Base-by-base conservation (phyloP, 2,888 invertebrate species). In the Macropis europaea region DNA sequence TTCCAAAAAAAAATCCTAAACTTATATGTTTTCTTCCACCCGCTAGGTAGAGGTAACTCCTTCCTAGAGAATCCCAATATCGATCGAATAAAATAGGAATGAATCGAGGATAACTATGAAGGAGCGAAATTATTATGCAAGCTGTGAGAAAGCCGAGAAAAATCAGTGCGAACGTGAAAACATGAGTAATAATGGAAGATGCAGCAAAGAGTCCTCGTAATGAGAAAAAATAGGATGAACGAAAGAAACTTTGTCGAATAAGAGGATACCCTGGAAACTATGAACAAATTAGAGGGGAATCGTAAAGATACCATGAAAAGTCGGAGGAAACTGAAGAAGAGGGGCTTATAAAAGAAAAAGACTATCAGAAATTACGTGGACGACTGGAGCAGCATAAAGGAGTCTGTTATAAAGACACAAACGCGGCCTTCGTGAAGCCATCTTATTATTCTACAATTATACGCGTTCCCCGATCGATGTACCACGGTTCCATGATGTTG, bases 241-340 rank as follows among this genome's bases (percentile, higher is more conserved):
- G 43, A 56, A 56, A 30, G 69, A 69, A 74, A 60, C 74, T 60
- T 56, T 42, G 30, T 9, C 5, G 2, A 9, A n/a, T 15, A 24
- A 7, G 30, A 1, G 26, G 13, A 32, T 19, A 30, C 30, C 19
- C 6, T 19, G 7, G 6, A 17, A 45, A 47, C 1, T 11, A 30
- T 2, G 17, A 30, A 34, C 11, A n/a, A 43, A 26, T 5, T 13
- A 13, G 13, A 26, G 13, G 24, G 32, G 7, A 43, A 15, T 22
- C 15, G 22, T 43, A 32, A 34, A 34, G 17, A 34, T 22, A 56
- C 52, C 32, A 36, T 32, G 42, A 42, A 32, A 42, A 30, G 30
- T 43, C 42, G 3, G 28, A 13, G 28, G 2, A 15, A 19, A 32
- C 19, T 48, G 61, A 61, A 30, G 15, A 15, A 11, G 11, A 2